phyloP scores from a whole-genome alignment of 1,140 invertebrate genomes.

The Drosophila bipectinata region DNA sequence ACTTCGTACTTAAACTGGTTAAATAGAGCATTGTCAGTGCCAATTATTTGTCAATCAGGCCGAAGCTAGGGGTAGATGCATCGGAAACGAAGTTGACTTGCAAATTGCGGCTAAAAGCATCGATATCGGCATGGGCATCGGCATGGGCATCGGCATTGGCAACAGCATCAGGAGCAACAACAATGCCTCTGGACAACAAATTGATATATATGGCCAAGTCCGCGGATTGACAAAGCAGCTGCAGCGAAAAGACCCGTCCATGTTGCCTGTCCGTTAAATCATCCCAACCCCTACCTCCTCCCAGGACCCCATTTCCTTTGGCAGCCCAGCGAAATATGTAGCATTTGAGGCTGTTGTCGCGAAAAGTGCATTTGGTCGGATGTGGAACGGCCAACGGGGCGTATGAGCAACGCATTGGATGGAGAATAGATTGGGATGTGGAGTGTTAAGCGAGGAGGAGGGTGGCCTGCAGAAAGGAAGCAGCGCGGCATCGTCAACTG shows the following conservation, averaged over 20 bases:
- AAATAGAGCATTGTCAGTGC: slow-evolving; percentile 20
- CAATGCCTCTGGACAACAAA: slow-evolving; percentile 68
- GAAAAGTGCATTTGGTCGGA: slow-evolving; percentile 70
- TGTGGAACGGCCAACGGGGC: slow-evolving; percentile 52
- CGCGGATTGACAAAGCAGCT: slow-evolving; percentile 77
- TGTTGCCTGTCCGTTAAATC: slow-evolving; percentile 62
- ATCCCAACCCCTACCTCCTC: background rate
- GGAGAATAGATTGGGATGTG: slow-evolving; percentile 19
- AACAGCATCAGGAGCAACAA: slow-evolving; percentile 16
- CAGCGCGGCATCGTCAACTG: slow-evolving; percentile 31
- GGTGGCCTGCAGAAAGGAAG: slow-evolving; percentile 21
- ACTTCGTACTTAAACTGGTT: slow-evolving; percentile 18
- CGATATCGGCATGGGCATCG: too few species aligned
- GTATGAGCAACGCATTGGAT: slow-evolving; percentile 66
- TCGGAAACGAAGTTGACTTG: slow-evolving; percentile 55
- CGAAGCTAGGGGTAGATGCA: background rate
- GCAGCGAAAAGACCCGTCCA: slow-evolving; percentile 69
- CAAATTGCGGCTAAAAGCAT: slow-evolving; percentile 66
- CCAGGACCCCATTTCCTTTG: background rate
- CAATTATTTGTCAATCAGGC: slow-evolving; percentile 58
- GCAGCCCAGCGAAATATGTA: slow-evolving; percentile 55
- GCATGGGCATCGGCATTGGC: too few species aligned
- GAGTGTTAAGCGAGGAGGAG: background rate
- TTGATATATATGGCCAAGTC: slow-evolving; percentile 77
- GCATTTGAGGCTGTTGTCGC: slow-evolving; percentile 63